Conservation (phyloP, 2,797 vertebrate species). For the Hephaestus fuliginosus region DNA sequence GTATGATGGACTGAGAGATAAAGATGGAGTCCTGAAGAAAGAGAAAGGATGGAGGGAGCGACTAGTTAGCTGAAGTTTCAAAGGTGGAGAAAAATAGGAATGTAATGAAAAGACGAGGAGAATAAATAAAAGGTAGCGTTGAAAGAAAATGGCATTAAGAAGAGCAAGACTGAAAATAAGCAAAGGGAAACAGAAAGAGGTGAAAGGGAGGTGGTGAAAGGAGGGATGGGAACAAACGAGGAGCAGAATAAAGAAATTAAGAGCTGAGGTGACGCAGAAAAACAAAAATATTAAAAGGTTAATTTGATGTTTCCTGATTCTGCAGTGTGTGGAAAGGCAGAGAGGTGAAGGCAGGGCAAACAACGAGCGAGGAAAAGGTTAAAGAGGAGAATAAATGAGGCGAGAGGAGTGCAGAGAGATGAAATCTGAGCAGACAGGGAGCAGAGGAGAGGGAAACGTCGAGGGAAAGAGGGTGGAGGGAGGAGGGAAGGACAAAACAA, state of each 20-base stretch:
- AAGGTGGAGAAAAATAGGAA: background rate
- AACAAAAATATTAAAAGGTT: background rate
- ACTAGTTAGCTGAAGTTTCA: background rate
- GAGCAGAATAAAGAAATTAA: background rate
- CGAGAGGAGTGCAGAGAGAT: background rate
- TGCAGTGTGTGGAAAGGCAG: background rate
- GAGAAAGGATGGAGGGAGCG: background rate
- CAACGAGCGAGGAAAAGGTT: background rate
- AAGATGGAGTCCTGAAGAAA: background rate
- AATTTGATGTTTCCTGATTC: background rate
- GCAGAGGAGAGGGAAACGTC: slow-evolving; percentile 22
- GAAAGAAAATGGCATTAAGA: background rate
- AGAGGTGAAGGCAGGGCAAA: background rate
- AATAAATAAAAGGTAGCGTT: background rate
- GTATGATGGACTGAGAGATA: background rate
- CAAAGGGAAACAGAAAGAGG: background rate
- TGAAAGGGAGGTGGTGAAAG: background rate
- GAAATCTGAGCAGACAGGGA: slow-evolving; percentile 33
- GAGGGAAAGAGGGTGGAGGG: background rate
- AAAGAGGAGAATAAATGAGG: background rate
- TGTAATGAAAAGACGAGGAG: background rate
- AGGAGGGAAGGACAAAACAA: slow-evolving; percentile 8
- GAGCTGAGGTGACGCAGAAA: background rate
- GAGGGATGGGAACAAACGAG: background rate
- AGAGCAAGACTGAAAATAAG: background rate